A percentile compares a stretch with the other conserved stretches of the same genome.
phyloP scores from a whole-genome alignment of 2,888 invertebrate genomes.

The Trichacis sp. region DNA sequence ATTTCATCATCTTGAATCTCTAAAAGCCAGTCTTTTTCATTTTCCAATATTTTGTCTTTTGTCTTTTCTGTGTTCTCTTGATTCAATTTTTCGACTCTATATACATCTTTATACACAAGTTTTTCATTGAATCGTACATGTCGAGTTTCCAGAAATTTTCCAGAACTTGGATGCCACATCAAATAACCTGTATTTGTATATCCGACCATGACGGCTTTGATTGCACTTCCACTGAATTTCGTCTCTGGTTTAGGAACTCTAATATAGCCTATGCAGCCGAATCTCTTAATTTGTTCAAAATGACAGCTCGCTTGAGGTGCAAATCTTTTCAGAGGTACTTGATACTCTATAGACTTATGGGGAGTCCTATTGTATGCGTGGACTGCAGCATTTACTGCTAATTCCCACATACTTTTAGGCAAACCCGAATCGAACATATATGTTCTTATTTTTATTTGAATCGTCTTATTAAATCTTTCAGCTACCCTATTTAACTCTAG shows the following conservation, averaged over 20 bases:
- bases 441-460: constrained; percentile 28
- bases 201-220: constrained; percentile 23
- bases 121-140: constrained; percentile 20
- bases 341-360: constrained; percentile 24
- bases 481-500: constrained; percentile 28
- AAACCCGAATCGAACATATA: constrained; percentile 26
- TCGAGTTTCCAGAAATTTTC: constrained; percentile 20
- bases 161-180: constrained; percentile 32
- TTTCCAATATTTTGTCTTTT: no score
- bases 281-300: constrained; percentile 24
- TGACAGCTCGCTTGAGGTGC: constrained; percentile 18
- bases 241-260: constrained; percentile 16
- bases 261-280: constrained; percentile 31
- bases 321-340: constrained; percentile 20
- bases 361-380: constrained; percentile 37
- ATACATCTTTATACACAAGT: constrained; percentile 9
- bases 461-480: constrained; percentile 32
- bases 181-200: constrained; percentile 36
- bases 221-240: constrained; percentile 22
- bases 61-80: no score
- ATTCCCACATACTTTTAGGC: constrained; percentile 34
- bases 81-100: neutral
- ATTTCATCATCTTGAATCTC: no score
- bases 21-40: constrained; percentile 13
- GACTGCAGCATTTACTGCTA: constrained; percentile 36